Conservation (phyloP, 2,888 invertebrate species). For the Euproctis similis region DNA sequence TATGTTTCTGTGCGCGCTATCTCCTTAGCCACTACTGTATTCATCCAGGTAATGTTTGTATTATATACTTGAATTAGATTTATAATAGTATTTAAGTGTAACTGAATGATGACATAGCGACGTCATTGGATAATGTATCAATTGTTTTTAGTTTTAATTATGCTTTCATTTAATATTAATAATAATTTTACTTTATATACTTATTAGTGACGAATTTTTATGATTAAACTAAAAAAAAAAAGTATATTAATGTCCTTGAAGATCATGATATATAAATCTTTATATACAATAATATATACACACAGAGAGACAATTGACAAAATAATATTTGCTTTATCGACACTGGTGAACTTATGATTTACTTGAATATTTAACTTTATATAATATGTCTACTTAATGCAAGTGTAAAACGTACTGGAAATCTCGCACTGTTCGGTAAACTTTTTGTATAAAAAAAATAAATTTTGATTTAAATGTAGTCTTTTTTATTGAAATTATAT, state of each 20-base stretch:
- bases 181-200: slow-evolving; percentile 70
- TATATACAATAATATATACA: slow-evolving; percentile 60
- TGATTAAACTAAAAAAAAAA: no score
- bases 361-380: slow-evolving; percentile 72
- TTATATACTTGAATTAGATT: slow-evolving; percentile 66
- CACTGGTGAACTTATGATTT: slow-evolving; percentile 71
- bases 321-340: slow-evolving; percentile 68
- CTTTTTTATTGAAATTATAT: slow-evolving; percentile 40
- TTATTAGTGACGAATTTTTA: slow-evolving; percentile 66
- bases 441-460: slow-evolving; percentile 74
- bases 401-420: slow-evolving; percentile 76
- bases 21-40: slow-evolving; percentile 57
- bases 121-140: slow-evolving; percentile 61
- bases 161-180: slow-evolving; percentile 69
- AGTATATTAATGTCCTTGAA: slow-evolving; percentile 52
- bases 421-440: slow-evolving; percentile 77
- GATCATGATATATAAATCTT: slow-evolving; percentile 65
- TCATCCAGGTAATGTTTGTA: slow-evolving; percentile 61
- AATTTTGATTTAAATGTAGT: slow-evolving; percentile 63
- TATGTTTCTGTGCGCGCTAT: slow-evolving; percentile 42
- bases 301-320: no score
- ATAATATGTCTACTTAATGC: slow-evolving; percentile 77
- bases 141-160: slow-evolving; percentile 68
- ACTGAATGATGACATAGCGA: slow-evolving; percentile 41
- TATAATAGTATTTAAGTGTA: slow-evolving; percentile 48